Conservation (phyloP, 2,888 invertebrate species). For the Eristalis tenax region DNA sequence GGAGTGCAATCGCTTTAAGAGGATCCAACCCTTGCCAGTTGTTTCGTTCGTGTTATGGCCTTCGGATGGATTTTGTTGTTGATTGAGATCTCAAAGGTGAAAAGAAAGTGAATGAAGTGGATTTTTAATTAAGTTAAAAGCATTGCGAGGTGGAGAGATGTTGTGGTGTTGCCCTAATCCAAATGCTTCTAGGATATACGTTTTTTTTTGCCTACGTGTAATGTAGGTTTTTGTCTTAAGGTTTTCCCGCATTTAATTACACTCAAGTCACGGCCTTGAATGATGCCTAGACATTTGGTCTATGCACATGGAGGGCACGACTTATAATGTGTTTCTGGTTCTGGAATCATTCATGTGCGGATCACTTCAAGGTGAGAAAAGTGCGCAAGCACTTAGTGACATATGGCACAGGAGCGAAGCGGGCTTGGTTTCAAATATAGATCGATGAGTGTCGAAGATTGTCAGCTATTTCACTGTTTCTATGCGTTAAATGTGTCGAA, state of each 20-base stretch:
- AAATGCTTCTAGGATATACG: neutral
- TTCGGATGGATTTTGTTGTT: conserved; percentile 62
- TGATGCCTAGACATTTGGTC: too few relatives aligned
- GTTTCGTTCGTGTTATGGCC: conserved; percentile 58
- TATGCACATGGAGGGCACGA: too few relatives aligned
- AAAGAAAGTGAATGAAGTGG: conserved; percentile 61
- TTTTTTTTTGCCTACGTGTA: neutral
- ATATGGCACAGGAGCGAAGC: too few relatives aligned
- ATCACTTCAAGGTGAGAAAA: too few relatives aligned
- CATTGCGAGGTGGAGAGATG: conserved; percentile 17
- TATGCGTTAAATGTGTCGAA: too few relatives aligned
- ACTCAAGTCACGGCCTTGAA: neutral
- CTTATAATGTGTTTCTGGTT: too few relatives aligned
- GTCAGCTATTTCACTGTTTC: too few relatives aligned
- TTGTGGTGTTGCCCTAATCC: conserved; percentile 12
- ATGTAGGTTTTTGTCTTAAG: neutral
- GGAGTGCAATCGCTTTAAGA: conserved; percentile 66
- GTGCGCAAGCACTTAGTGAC: too few relatives aligned
- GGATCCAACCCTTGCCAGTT: conserved; percentile 63
- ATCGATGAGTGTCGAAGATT: too few relatives aligned
- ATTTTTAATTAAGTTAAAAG: conserved; percentile 71
- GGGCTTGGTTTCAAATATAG: too few relatives aligned
- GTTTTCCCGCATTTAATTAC: neutral
- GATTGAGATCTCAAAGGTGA: conserved; percentile 70
- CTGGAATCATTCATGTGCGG: too few relatives aligned